These are phyloP conservation scores for Sebastes glaucus DNA, from an alignment of 2,797 vertebrate genomes.

Conservation along the genomic window DNA sequence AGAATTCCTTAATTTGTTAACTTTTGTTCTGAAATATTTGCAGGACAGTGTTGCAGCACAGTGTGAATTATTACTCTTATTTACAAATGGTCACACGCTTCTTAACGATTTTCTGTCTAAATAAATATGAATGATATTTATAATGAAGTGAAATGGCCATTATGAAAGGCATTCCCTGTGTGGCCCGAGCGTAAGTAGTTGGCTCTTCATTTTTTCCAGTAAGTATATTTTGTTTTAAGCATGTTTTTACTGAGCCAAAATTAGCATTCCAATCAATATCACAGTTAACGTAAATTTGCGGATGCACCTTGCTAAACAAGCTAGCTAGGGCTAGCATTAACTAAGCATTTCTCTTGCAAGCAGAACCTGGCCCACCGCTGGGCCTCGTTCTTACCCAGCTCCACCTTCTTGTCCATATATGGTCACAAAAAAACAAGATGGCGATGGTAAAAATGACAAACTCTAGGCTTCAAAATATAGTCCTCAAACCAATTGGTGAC, in stretches of 20 bases:
- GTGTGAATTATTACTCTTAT: rapidly evolving
- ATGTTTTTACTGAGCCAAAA: background rate
- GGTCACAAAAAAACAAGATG: background rate
- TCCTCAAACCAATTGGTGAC: background rate
- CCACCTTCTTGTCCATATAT: background rate
- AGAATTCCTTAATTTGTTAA: no score
- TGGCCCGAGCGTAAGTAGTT: rapidly evolving
- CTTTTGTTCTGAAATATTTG: no score
- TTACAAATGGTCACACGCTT: rapidly evolving
- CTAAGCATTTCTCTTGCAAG: background rate
- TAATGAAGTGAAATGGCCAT: no score
- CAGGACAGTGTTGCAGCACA: no score
- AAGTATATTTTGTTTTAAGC: background rate
- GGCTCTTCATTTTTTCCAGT: no score
- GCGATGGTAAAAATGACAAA: background rate
- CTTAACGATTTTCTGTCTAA: no score
- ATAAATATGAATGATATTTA: no score
- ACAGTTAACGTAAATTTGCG: rapidly evolving
- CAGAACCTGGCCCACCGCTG: background rate
- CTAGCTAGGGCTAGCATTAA: background rate
- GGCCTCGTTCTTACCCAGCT: background rate
- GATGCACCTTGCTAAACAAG: background rate
- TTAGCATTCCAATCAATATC: background rate
- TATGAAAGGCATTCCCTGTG: no score
- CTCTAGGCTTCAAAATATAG: background rate